phyloP scores from a whole-genome alignment of 2,113 vertebrate genomes.

The Solea solea region DNA sequence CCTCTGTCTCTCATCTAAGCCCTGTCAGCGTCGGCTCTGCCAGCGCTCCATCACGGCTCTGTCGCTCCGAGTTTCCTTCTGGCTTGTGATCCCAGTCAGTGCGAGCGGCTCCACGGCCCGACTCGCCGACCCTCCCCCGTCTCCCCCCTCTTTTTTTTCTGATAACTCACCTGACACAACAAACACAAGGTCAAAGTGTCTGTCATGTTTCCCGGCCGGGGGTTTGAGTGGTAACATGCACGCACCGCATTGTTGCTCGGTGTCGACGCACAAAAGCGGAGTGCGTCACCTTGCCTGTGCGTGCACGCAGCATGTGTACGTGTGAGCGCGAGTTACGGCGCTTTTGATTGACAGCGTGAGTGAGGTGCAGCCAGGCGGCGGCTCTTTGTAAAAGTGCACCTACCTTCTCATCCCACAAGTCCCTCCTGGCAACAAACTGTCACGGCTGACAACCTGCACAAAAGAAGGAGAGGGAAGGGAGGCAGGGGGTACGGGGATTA shows the following conservation, averaged over 20 bases:
- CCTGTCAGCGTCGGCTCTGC: constrained; percentile 69
- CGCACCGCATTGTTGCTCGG: constrained; percentile 25
- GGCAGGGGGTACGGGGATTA: constrained; percentile 74
- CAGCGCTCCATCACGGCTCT: constrained; percentile 64
- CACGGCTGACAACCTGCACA: constrained; percentile 81
- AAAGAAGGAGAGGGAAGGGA: constrained; percentile 75
- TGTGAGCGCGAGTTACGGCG: constrained; percentile 26
- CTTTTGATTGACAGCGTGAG: constrained; percentile 79
- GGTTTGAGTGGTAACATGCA: constrained; percentile 44
- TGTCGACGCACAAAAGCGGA: constrained; percentile 50
- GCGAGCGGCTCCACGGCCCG: constrained; percentile 45
- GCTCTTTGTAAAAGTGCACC: constrained; percentile 82
- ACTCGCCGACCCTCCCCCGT: constrained; percentile 10
- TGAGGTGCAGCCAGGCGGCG: constrained; percentile 79
- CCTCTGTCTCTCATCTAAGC: constrained; percentile 77
- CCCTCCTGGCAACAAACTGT: constrained; percentile 84
- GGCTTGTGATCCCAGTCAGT: constrained; percentile 71
- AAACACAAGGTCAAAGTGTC: constrained; percentile 78
- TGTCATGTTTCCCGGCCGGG: constrained; percentile 58
- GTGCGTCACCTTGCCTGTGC: constrained; percentile 57
- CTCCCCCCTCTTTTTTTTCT: constrained; percentile 6
- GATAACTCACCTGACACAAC: constrained; percentile 69
- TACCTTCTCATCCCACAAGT: constrained; percentile 80
- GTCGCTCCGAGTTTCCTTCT: constrained; percentile 76
- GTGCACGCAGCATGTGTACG: constrained; percentile 28